Base-by-base conservation (phyloP, 2,888 invertebrate genomes). In the Drosophila anceps region DNA sequence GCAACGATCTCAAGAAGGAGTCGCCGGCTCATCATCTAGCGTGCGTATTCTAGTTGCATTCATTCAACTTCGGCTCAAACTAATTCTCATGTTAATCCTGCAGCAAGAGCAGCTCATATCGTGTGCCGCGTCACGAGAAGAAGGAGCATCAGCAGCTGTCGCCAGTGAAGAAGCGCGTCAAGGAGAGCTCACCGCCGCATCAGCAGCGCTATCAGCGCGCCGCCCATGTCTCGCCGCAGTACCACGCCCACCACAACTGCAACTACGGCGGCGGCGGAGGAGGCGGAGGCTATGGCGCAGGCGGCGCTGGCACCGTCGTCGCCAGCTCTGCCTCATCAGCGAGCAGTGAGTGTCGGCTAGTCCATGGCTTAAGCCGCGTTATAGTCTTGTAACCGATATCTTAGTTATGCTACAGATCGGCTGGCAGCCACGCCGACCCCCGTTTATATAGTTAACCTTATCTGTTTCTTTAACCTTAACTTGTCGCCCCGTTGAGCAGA, bases 151-250 rank as follows among this genome's bases (percentile, higher is more conserved):
- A 97, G 65, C 98, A 98, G 92, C 94, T 98, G 87, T 98, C 98
- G 87, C 99, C 99, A 2, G 98, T 98, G 31, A 99, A 99, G 94
- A 99, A 99, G 93, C 95, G 98, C 20, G 98, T 98, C 48, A 98
- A 98, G 93, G 98, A 98, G 92, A 98, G 97, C 90, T 97, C 98
- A 29, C 98, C 98, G 29, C 98, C 97, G 46, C 95, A 95, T 69
- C 93, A 93, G 83, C 93, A 93, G 81, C 93, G 93, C 41, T 93
- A 93, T 67, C 93, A 92, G 84, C 92, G 93, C 55, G 84, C 92
- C 44, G 80, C 91, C 1, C 93, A 93, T 71, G 91, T 93, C 13
- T 93, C 93, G 54, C 93, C 93, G 48, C 93, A 93, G 67, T 93
- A 93, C 74, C 93, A 93, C 58, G 88, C 87, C 79, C 93, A 88